phyloP scores from a whole-genome alignment of 2,888 invertebrate genomes.

The Pterostichus madidus region DNA sequence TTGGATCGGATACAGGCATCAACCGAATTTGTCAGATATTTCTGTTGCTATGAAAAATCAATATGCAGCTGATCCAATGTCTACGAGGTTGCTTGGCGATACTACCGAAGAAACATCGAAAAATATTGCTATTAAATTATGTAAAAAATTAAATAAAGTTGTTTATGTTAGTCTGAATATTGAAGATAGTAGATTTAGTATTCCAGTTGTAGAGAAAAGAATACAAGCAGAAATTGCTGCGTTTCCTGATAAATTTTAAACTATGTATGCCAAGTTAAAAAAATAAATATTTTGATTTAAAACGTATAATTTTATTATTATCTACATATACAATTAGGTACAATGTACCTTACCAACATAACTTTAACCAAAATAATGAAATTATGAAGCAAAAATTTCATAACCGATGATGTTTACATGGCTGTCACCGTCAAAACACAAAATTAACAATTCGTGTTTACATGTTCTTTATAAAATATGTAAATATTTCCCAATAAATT shows the following conservation, averaged over 20 bases:
- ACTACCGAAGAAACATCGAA: constrained; percentile 74
- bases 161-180: constrained; percentile 79
- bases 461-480: constrained; percentile 57
- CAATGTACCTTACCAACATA: constrained; percentile 58
- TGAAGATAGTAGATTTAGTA: constrained; percentile 73
- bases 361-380: constrained; percentile 60
- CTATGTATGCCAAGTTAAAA: background rate
- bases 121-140: constrained; percentile 74
- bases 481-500: constrained; percentile 59
- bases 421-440: constrained; percentile 58
- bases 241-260: constrained; percentile 74
- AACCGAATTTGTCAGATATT: constrained; percentile 75
- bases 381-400: constrained; percentile 57
- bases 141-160: constrained; percentile 76
- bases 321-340: constrained; percentile 62
- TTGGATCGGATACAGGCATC: constrained; percentile 76
- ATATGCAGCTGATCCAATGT: constrained; percentile 72
- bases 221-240: constrained; percentile 76
- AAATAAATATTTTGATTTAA: constrained; percentile 48
- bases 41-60: constrained; percentile 74
- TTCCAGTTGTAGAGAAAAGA: constrained; percentile 75
- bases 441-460: constrained; percentile 48
- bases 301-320: constrained; percentile 66
- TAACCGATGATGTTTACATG: constrained; percentile 47
- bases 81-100: constrained; percentile 76